phyloP scores from a whole-genome alignment of 2,797 vertebrate genomes.

The Acanthiza pusilla region DNA sequence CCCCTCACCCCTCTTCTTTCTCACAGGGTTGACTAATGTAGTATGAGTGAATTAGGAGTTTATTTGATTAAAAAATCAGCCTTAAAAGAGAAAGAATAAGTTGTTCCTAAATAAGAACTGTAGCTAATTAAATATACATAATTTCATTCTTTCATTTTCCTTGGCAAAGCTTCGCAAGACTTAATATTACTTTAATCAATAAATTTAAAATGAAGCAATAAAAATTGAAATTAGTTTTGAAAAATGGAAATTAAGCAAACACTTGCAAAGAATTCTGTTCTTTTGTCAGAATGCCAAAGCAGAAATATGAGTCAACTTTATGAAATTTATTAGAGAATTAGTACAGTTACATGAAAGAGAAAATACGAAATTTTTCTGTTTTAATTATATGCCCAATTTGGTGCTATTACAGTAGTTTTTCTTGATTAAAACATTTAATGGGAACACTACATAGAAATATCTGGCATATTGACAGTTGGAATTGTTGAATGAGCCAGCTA shows the following conservation, averaged over 20 bases:
- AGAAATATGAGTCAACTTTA: constrained; percentile 55
- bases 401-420: constrained; percentile 42
- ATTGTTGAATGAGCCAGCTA: constrained; percentile 39
- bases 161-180: constrained; percentile 58
- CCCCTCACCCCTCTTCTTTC: neutral
- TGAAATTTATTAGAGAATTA: constrained; percentile 64
- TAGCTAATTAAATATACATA: constrained; percentile 69
- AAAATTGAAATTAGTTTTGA: constrained; percentile 71
- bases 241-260: constrained; percentile 64
- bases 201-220: constrained; percentile 68
- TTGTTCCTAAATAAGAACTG: constrained; percentile 54
- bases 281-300: constrained; percentile 63
- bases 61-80: constrained; percentile 35
- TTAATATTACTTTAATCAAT: constrained; percentile 70
- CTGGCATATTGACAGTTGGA: constrained; percentile 51
- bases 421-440: constrained; percentile 60
- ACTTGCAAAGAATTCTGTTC: constrained; percentile 52
- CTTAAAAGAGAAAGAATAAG: constrained; percentile 25
- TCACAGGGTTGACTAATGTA: neutral
- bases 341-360: constrained; percentile 48
- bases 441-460: constrained; percentile 34
- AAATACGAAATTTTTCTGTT: constrained; percentile 46
- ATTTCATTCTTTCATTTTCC: constrained; percentile 67
- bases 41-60: constrained; percentile 36
- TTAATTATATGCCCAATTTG: constrained; percentile 64